Percentiles rank a stretch among this genome's conserved stretches.
Conservation (phyloP, 2,113 vertebrate species). For the Tragelaphus scriptus region DNA sequence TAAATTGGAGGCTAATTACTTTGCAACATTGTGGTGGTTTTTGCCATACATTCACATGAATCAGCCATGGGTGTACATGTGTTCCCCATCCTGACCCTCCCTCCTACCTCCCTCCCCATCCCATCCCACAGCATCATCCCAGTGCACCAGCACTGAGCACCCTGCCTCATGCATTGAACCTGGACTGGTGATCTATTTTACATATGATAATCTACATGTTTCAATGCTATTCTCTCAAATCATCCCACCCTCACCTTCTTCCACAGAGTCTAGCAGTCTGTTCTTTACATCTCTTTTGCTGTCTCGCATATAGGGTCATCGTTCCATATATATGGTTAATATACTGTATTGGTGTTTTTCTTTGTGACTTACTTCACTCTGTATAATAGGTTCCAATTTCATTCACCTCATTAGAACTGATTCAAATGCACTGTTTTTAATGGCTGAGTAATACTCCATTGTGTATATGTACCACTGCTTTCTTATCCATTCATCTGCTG, state of each 20-base stretch:
- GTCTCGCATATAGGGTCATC: not conserved
- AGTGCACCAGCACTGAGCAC: not conserved
- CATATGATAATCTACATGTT: not conserved
- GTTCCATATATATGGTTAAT: not conserved
- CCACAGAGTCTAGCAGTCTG: not conserved
- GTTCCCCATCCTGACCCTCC: not conserved
- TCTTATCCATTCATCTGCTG: accelerated
- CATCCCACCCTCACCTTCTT: not conserved
- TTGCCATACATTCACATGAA: not conserved
- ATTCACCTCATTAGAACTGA: not conserved
- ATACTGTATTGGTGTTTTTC: not conserved
- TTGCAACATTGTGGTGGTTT: not conserved
- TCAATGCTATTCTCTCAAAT: not conserved
- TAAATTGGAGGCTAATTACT: not conserved
- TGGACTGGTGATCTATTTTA: not conserved
- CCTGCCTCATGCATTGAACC: not conserved
- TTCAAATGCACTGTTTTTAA: not conserved
- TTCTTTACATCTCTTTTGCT: not conserved
- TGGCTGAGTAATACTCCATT: not conserved
- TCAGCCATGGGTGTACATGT: not conserved
- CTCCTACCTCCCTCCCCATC: not conserved
- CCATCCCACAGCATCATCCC: not conserved
- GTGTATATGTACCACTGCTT: not conserved
- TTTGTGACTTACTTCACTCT: not conserved
- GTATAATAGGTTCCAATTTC: not conserved